Evolutionary conservation across 1,140 invertebrate genomes (phyloP).

Genomic region (Araneus ventricosus): DNA sequence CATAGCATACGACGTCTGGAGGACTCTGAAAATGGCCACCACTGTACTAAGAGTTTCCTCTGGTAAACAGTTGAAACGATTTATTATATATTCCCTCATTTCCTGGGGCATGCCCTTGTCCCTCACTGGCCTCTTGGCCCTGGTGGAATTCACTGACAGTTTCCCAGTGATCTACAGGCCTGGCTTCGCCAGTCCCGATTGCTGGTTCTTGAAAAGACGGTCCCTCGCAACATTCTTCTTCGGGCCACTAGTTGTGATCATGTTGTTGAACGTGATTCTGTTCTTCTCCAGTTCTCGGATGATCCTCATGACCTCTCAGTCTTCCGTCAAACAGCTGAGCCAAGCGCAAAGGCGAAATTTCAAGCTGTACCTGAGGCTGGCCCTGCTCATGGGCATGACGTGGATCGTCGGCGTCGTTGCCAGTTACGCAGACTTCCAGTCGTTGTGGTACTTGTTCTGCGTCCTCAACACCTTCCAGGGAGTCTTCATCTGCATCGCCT

Average conservation of each 20-base stretch:
- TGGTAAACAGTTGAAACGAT: slow-evolving; percentile 80
- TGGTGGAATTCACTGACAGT: slow-evolving; percentile 81
- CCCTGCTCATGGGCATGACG: slow-evolving; percentile 81
- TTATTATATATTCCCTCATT: slow-evolving; percentile 82
- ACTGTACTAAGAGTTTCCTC: slow-evolving; percentile 80
- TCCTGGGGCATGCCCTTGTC: slow-evolving; percentile 82
- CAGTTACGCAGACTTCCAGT: slow-evolving; percentile 29
- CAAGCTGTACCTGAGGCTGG: slow-evolving; percentile 83
- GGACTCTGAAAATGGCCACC: slow-evolving; percentile 82
- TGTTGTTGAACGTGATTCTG: slow-evolving; percentile 82
- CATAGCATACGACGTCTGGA: slow-evolving; percentile 84
- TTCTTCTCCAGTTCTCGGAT: slow-evolving; percentile 82
- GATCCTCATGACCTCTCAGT: slow-evolving; percentile 80
- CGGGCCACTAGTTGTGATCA: slow-evolving; percentile 81
- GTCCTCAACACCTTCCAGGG: slow-evolving; percentile 83
- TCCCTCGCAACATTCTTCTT: slow-evolving; percentile 83
- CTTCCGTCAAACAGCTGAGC: slow-evolving; percentile 74
- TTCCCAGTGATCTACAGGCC: slow-evolving; percentile 80
- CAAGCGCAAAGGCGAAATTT: slow-evolving; percentile 79
- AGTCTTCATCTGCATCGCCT: slow-evolving; percentile 83
- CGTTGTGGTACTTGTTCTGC: slow-evolving; percentile 83
- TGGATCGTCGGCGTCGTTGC: slow-evolving; percentile 83
- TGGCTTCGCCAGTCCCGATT: slow-evolving; percentile 80
- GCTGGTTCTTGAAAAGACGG: slow-evolving; percentile 83
- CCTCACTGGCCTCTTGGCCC: slow-evolving; percentile 80